Conservation (phyloP, 1,140 invertebrate species). For the Pissodes strobi region DNA sequence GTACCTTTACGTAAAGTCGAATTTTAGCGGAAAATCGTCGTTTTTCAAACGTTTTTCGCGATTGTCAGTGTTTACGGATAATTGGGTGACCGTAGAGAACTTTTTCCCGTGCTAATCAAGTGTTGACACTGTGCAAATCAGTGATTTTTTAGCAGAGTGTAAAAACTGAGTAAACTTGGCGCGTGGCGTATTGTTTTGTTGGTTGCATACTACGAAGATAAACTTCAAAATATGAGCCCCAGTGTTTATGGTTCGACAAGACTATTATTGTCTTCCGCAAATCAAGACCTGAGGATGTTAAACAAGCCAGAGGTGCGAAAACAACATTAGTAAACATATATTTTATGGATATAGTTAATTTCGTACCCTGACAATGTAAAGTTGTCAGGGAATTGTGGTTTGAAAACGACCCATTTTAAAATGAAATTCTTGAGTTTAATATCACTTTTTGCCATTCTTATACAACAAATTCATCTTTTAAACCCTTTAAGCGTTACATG, state of each 20-base stretch:
- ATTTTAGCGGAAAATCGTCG: conserved; percentile 25
- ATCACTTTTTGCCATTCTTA: no score
- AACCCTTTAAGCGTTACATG: no score
- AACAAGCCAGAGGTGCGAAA: conserved; percentile 31
- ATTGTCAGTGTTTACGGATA: background rate
- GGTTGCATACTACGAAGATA: conserved; percentile 42
- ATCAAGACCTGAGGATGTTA: conserved; percentile 26
- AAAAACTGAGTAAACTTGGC: conserved; percentile 20
- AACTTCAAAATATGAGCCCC: conserved; percentile 38
- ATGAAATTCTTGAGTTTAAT: no score
- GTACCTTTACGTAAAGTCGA: conserved; percentile 1
- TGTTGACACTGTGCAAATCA: conserved; percentile 23
- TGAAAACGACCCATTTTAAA: no score
- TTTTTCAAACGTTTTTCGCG: conserved; percentile 3
- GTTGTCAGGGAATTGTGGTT: no score
- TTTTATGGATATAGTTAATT: no score
- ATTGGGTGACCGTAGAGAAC: background rate
- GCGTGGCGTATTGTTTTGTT: conserved; percentile 39
- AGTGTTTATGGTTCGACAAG: conserved; percentile 39
- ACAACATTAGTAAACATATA: background rate
- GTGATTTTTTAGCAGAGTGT: conserved; percentile 23
- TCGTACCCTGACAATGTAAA: no score
- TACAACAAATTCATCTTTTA: no score
- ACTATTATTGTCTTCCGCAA: conserved; percentile 29
- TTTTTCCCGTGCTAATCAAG: conserved; percentile 9